Base-by-base conservation (phyloP, 2,113 vertebrate species). In the Aleadryas rufinucha region DNA sequence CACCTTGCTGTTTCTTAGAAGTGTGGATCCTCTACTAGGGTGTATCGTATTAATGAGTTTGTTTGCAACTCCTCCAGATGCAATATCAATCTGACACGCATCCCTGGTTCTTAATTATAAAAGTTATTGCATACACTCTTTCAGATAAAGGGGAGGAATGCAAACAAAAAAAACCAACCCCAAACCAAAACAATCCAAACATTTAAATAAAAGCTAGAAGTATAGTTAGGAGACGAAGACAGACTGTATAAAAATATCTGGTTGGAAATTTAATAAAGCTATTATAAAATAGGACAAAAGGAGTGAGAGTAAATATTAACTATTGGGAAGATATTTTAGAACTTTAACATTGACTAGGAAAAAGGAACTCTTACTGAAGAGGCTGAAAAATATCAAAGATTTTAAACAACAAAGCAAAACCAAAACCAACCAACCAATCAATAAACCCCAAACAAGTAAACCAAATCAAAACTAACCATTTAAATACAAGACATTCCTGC, bases 1-100 rank as follows among this genome's bases (percentile, higher is more conserved):
- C 27, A 54, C 11, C 23, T 82, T 60, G 15, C 15, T 9, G 3
- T 78, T 90, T 64, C n/a, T 69, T 53, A 60, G 60, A 92, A 81
- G 7, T 0, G 0, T 33, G 35, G 53, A 61, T n/a, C n/a, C 5
- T 53, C 27, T 90, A 21, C 63, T 44, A 13, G 5, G 17, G 16
- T 68, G 68, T 11, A 71, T 16, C 4, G 1, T 35, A 69, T 28
- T 72, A 77, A 66, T 23, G 24, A 71, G 16, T 39, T 42, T 33
- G 21, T n/a, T 68, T 69, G 28, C 15, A 82, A 56, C 33, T 84
- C 49, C 26, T 68, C 22, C 81, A 89, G 39, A 50, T 19, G 18
- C 28, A 45, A 0, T 44, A 71, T 30, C 76, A 75, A 61, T 35
- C n/a, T 52, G 60, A 61, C 22, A 71, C 0, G 11, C 42, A 63